phyloP scores from a whole-genome alignment of 2,888 invertebrate species.

The Diplazon laetatorius region DNA sequence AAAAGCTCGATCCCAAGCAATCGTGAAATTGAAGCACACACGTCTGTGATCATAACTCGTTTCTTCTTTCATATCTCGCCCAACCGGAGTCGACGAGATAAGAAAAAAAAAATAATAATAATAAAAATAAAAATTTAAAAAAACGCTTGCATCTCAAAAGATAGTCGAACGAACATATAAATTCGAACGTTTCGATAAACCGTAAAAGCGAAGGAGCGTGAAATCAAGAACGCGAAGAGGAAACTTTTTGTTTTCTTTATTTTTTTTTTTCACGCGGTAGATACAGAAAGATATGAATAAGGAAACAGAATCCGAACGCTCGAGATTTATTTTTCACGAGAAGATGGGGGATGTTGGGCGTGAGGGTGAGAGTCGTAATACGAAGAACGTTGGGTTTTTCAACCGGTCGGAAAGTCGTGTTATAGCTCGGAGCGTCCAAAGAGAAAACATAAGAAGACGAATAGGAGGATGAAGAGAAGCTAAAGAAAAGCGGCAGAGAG shows the following conservation, averaged over 20 bases:
- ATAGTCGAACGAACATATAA: not conserved
- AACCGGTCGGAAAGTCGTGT: conserved; percentile 34
- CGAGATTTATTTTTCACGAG: conserved; percentile 24
- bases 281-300: not conserved
- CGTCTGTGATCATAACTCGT: not conserved
- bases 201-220: conserved; percentile 3
- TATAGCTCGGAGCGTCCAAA: not conserved
- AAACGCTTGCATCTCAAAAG: not conserved
- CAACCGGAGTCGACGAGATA: not conserved
- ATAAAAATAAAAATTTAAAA: not conserved
- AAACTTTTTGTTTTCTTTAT: no score
- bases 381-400: conserved; percentile 9
- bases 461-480: not conserved
- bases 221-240: conserved; percentile 11
- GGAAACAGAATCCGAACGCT: not conserved
- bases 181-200: not conserved
- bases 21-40: not conserved
- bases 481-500: conserved; percentile 6
- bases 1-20: not conserved
- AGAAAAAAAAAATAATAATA: not conserved
- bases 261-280: not conserved
- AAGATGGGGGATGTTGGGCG: conserved; percentile 2
- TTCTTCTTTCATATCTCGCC: not conserved
- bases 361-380: conserved; percentile 24
- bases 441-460: not conserved